A percentile compares a stretch with the other conserved stretches of the same genome.
Evolutionary conservation across 2,113 vertebrate species (phyloP).

Genomic region (Tamias sibiricus): DNA sequence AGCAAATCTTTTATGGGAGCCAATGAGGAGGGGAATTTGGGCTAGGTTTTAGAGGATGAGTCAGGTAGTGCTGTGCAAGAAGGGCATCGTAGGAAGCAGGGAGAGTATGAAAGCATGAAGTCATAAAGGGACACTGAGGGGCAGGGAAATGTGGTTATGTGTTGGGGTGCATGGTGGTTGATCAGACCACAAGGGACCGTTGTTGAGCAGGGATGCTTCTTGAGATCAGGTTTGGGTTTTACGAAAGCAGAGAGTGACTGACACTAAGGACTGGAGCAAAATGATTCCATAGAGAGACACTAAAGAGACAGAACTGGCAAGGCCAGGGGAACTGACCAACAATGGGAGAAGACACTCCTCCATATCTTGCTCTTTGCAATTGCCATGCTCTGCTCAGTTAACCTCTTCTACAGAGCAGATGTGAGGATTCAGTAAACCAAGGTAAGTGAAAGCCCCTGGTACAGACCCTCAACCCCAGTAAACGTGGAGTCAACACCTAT

Average conservation of each 20-base stretch:
- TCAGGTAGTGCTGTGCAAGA: neutral
- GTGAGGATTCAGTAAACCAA: neutral
- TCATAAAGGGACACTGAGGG: neutral
- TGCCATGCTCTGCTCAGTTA: neutral
- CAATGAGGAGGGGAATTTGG: neutral
- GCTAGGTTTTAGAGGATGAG: neutral
- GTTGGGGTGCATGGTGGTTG: neutral
- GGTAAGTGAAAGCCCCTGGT: neutral
- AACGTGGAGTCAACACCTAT: neutral
- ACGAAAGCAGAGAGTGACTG: neutral
- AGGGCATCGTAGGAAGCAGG: neutral
- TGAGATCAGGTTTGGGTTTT: neutral
- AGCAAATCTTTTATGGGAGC: neutral
- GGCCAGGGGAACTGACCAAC: neutral
- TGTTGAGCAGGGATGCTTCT: neutral
- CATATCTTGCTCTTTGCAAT: constrained; percentile 12
- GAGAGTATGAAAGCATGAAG: neutral
- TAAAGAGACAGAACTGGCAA: neutral
- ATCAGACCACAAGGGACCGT: neutral
- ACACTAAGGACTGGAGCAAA: neutral
- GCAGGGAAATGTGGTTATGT: neutral
- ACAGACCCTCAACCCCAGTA: neutral
- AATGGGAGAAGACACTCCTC: neutral
- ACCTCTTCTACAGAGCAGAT: neutral
- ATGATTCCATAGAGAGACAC: neutral